phyloP scores from a whole-genome alignment of 2,113 vertebrate species.

The Pandion haliaetus region DNA sequence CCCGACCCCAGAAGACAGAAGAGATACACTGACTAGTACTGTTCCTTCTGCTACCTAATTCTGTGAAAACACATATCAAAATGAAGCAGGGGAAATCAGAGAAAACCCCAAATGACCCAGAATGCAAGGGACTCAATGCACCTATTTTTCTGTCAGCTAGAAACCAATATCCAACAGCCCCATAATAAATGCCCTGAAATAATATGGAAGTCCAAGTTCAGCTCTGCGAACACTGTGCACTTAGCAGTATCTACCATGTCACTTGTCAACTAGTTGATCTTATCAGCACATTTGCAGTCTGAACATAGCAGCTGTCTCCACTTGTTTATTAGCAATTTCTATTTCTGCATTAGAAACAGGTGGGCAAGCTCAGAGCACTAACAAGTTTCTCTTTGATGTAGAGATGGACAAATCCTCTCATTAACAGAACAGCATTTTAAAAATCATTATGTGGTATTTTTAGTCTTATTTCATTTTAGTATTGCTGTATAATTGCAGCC shows the following conservation, averaged over 20 bases:
- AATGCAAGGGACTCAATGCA: neutral
- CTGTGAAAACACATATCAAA: neutral
- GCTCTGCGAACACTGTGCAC: neutral
- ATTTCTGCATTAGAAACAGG: slow-evolving; percentile 56
- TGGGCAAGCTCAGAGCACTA: slow-evolving; percentile 46
- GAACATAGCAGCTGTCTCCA: slow-evolving; percentile 27
- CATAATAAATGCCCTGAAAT: neutral
- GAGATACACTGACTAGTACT: neutral
- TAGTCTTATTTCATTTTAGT: neutral
- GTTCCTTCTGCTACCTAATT: neutral
- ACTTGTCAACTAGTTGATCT: slow-evolving; percentile 15
- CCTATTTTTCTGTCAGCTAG: neutral
- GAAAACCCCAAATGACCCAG: neutral
- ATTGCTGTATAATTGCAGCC: neutral
- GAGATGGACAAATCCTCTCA: slow-evolving; percentile 39
- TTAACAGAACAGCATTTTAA: slow-evolving; percentile 14
- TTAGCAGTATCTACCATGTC: neutral
- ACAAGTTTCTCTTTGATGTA: slow-evolving; percentile 48
- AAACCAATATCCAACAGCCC: neutral
- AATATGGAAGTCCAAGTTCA: neutral
- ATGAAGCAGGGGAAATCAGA: neutral
- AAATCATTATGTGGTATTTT: slow-evolving; percentile 43
- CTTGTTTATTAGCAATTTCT: slow-evolving; percentile 44
- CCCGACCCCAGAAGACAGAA: neutral
- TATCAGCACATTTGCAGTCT: slow-evolving; percentile 41